These are phyloP conservation scores for Trichogramma pretiosum DNA, from an alignment of 1,140 invertebrate genomes.

Conservation along the genomic window DNA sequence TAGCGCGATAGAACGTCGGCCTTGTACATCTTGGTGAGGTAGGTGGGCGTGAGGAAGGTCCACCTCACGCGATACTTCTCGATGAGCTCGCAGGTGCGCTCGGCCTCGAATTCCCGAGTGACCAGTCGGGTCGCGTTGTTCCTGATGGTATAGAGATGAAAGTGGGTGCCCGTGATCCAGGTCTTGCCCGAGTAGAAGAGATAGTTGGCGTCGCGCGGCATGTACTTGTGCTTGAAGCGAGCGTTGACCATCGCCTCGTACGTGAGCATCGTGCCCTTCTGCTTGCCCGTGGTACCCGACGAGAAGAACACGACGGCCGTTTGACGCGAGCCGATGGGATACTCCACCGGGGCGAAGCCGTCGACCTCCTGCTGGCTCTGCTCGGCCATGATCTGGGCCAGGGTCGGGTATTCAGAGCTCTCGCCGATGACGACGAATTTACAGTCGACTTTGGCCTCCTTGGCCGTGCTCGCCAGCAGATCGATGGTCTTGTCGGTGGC, in stretches of 20 bases:
- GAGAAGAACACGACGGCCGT: slow-evolving; percentile 4
- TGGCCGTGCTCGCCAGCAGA: neutral
- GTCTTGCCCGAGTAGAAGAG: neutral
- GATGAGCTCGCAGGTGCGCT: slow-evolving; percentile 27
- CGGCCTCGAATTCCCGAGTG: neutral
- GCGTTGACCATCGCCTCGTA: slow-evolving; percentile 3
- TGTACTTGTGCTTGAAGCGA: neutral
- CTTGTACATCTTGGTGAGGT: neutral
- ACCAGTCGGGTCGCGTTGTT: slow-evolving; percentile 15
- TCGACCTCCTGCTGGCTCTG: neutral
- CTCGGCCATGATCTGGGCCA: slow-evolving; percentile 1
- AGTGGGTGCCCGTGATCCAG: neutral
- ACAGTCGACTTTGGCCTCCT: neutral
- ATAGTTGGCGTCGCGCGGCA: neutral
- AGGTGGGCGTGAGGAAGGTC: neutral
- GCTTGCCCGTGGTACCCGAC: slow-evolving; percentile 3
- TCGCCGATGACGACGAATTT: slow-evolving; percentile 2
- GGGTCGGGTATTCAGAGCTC: neutral
- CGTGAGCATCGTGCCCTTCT: slow-evolving; percentile 5
- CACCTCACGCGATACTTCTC: slow-evolving; percentile 35
- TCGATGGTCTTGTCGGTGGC: neutral
- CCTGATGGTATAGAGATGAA: slow-evolving; percentile 5
- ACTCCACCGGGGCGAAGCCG: neutral
- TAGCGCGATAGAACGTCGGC: slow-evolving; percentile 11
- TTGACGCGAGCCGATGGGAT: neutral